Conservation (phyloP, 2,888 invertebrate genomes). For the Cancer borealis region DNA sequence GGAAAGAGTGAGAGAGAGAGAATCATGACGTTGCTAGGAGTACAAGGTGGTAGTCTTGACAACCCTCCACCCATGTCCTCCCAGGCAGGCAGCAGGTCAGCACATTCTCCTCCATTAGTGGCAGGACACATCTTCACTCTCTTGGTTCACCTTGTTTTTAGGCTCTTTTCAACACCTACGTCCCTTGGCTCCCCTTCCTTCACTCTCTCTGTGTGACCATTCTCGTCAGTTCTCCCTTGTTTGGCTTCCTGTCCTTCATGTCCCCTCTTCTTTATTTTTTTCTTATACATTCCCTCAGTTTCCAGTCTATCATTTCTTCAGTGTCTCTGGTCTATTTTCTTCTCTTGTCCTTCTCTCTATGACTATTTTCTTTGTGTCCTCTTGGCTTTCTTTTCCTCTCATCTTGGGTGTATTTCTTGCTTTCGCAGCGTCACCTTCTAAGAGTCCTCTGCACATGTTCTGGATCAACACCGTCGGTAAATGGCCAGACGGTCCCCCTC, state of each 20-base stretch:
- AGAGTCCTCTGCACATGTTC: constrained; percentile 25
- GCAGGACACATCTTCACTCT: neutral
- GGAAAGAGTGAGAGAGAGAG: neutral
- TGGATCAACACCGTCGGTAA: neutral
- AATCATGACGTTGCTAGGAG: neutral
- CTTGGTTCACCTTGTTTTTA: neutral
- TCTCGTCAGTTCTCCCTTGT: constrained; percentile 1
- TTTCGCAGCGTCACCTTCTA: neutral
- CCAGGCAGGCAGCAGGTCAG: neutral
- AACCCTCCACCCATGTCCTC: neutral
- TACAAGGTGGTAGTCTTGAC: neutral
- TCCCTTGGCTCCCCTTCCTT: constrained; percentile 13
- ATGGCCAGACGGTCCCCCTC: neutral
- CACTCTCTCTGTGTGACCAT: constrained; percentile 24
- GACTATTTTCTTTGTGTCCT: neutral
- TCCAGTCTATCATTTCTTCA: neutral
- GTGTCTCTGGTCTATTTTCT: neutral
- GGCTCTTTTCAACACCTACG: neutral
- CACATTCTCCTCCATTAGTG: constrained; percentile 53
- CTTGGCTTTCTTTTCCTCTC: neutral
- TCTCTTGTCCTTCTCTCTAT: neutral
- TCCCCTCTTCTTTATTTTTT: neutral
- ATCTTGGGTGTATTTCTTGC: neutral
- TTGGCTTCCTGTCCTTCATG: neutral
- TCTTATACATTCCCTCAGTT: neutral